These are phyloP conservation scores for Rhagophthalmus giganteus DNA, from an alignment of 2,888 invertebrate species.

Conservation along the genomic window DNA sequence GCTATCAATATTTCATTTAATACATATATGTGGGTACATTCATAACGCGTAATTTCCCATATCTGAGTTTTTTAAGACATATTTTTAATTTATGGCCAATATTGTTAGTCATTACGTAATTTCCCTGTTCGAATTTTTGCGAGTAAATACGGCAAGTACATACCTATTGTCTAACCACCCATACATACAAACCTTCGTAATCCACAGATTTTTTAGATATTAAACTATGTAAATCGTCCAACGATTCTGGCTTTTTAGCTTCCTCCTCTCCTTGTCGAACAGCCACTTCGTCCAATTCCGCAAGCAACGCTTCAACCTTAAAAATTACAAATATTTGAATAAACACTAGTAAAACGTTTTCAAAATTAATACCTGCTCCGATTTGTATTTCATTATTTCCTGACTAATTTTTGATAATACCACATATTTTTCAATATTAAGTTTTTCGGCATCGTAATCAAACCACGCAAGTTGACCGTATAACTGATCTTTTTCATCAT, in stretches of 20 bases:
- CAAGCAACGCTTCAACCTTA: constrained; percentile 58
- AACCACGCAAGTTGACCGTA: constrained; percentile 66
- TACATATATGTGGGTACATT: too few species aligned
- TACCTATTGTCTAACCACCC: neutral
- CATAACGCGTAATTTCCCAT: too few species aligned
- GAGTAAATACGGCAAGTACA: too few species aligned
- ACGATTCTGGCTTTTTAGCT: constrained; percentile 47
- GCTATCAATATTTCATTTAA: too few species aligned
- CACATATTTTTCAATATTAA: constrained; percentile 61
- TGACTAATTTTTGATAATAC: constrained; percentile 65
- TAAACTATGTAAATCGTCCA: constrained; percentile 23
- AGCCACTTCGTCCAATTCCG: constrained; percentile 59
- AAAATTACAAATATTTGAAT: neutral
- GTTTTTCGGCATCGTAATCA: constrained; percentile 62
- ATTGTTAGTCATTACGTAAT: too few species aligned
- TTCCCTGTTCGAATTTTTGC: too few species aligned
- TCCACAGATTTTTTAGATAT: neutral
- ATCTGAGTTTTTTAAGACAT: too few species aligned
- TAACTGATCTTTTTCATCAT: constrained; percentile 66
- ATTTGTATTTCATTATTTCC: constrained; percentile 69
- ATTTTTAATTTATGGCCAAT: too few species aligned
- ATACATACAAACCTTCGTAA: neutral
- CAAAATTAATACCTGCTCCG: constrained; percentile 62
- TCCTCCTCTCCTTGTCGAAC: constrained; percentile 56
- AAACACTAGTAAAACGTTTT: neutral